These are phyloP conservation scores for Heliothis subflexa DNA, from an alignment of 1,140 invertebrate genomes.

Conservation along the genomic window DNA sequence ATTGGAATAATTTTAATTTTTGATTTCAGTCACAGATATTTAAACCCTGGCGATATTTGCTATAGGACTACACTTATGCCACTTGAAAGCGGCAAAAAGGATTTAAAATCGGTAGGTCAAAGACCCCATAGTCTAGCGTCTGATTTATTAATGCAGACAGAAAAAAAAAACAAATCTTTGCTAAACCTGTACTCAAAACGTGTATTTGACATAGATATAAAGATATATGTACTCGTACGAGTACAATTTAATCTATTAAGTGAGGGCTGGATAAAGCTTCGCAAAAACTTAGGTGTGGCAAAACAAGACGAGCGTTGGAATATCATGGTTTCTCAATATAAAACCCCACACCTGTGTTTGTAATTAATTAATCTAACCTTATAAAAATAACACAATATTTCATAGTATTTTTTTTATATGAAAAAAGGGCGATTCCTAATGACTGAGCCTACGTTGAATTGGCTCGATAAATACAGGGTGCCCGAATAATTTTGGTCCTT, in stretches of 20 bases:
- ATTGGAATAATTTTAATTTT: too few species aligned
- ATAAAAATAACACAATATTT: too few species aligned
- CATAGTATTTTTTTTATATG: too few species aligned
- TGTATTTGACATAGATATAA: neutral
- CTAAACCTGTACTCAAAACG: neutral
- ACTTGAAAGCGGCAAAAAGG: neutral
- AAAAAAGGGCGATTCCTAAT: too few species aligned
- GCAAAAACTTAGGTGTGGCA: conserved; percentile 9
- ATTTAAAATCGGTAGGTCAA: neutral
- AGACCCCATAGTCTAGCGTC: neutral
- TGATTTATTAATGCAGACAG: neutral
- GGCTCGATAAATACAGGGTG: neutral
- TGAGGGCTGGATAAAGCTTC: neutral
- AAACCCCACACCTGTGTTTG: too few species aligned
- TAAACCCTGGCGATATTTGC: too few species aligned
- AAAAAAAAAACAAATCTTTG: conserved; percentile 25
- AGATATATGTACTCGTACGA: neutral
- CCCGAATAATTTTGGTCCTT: too few species aligned
- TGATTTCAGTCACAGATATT: too few species aligned
- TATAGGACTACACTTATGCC: neutral
- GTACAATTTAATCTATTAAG: conserved; percentile 29
- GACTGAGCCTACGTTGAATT: too few species aligned
- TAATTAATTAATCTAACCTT: neutral
- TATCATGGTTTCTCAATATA: too few species aligned
- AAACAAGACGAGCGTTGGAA: neutral